Base-by-base conservation (phyloP, 2,113 vertebrate species). In the Osmerus mordax region DNA sequence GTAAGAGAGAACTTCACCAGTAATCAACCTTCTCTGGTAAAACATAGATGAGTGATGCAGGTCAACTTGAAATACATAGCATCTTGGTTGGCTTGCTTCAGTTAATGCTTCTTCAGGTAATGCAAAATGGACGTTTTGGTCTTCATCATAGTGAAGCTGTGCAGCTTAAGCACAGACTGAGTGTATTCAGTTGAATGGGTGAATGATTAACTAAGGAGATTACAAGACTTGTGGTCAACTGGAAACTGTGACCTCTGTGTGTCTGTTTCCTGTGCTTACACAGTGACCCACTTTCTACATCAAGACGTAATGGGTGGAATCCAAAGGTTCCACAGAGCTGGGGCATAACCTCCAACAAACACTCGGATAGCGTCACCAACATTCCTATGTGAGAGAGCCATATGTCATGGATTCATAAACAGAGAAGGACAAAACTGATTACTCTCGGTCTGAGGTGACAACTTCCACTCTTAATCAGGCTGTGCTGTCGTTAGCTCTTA, bases 391-490 rank as follows among this genome's bases (percentile, higher is more conserved):
- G 15, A 29, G 65, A 69, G 73, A 59, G 41, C 65, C 8, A 9
- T 59, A 79, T 51, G 66, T 83, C 55, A 51, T 23, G 11, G 53
- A 61, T 82, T 70, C 59, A 81, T 81, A 84, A 87, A 86, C 83
- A 82, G 68, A 80, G 69, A 76, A 71, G 70, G 61, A 70, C 74
- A 55, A 83, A 80, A 19, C 18, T 8, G 19, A 81, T 86, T 82
- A 77, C 77, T 73, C 75, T 83, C 63, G 70, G 81, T 72, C 71
- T 83, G 77, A 83, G 53, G 69, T 81, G 68, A 83, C 80, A 72
- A 80, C 79, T 82, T 86, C 78, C 72, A 41, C 67, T 66, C 53
- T 81, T 80, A 82, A 78, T 75, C 67, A 53, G 65, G 63, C 76
- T 41, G 71, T 76, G 67, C 75, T 73, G 78, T 83, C 65, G 69